These are phyloP conservation scores for Bucco capensis DNA, from an alignment of 2,113 vertebrate genomes.

Conservation along the genomic window DNA sequence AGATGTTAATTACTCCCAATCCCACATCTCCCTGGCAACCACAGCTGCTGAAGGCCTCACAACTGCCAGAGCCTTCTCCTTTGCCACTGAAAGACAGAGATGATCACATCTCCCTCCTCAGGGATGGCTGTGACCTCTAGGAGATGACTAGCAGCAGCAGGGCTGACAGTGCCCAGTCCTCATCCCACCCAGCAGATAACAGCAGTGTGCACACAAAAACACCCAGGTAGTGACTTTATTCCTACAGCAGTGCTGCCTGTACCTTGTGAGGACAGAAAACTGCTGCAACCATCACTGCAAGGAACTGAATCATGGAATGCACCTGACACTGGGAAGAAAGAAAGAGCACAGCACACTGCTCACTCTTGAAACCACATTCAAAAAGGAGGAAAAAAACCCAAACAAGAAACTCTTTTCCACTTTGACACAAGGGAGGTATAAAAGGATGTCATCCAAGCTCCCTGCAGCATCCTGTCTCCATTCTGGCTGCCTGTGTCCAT, in stretches of 20 bases:
- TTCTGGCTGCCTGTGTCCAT: background rate
- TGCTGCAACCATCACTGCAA: background rate
- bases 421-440: background rate
- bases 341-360: background rate
- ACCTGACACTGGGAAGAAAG: background rate
- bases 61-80: background rate
- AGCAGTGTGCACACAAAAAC: too few relatives aligned
- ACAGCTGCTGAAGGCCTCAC: background rate
- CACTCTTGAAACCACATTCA: background rate
- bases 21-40: background rate
- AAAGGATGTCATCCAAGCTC: background rate
- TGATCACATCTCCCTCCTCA: background rate
- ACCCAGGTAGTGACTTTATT: background rate
- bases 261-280: background rate
- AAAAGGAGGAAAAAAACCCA: background rate
- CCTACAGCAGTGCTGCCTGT: too few relatives aligned
- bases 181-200: background rate
- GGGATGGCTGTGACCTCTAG: rapidly evolving
- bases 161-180: background rate
- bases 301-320: background rate
- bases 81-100: background rate
- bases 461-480: background rate
- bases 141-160: background rate
- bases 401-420: background rate
- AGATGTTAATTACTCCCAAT: background rate